Base-by-base conservation (phyloP, 2,113 vertebrate genomes). In the Cyphomyrus discorhynchus region DNA sequence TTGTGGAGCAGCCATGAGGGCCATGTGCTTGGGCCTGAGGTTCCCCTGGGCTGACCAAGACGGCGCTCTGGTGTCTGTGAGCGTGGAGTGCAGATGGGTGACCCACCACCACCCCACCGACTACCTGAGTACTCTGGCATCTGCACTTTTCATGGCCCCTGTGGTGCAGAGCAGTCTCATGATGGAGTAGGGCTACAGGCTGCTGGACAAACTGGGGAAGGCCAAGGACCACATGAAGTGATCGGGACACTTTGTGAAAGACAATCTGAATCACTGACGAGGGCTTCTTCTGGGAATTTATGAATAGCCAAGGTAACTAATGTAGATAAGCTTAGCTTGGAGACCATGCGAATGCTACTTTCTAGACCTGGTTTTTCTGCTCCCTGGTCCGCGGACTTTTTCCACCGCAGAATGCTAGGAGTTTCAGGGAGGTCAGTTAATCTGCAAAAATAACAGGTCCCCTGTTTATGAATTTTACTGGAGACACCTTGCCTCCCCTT, bases 1-100 rank as follows among this genome's bases (percentile, higher is more conserved):
- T 87, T 97, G 97, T 0, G 97, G 97, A 1, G 97, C 96, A 0
- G 96, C 97, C 89, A 97, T 97, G 97, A 96, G 96, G 0, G 96
- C 97, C 88, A 97, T 97, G 97, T 96, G 96, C 92, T 95, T 97
- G 0, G 97, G 97, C 11, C 93, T 97, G 91, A 94, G 96, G 5
- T 97, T 96, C 91, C 91, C 52, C 42, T 89, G 31, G 21, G 91
- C 62, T 0, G 42, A 89, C 2, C 93, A 97, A 90, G 91, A 95
- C 0, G 50, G 50, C 4, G 1, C 50, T 53, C 4, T 53, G 50
- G 50, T 53, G 50, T 53, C 50, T 53, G 3, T 53, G 15, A 53
- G 50, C 3, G 4, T 4, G 15, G 50, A 53, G 50, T 53, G 50
- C 15, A 4, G 50, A 53, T 0, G 15, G 15, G 17, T 53, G 3